Evolutionary conservation across 2,888 invertebrate genomes (phyloP).

Genomic region (Caenorhabditis virilis): DNA sequence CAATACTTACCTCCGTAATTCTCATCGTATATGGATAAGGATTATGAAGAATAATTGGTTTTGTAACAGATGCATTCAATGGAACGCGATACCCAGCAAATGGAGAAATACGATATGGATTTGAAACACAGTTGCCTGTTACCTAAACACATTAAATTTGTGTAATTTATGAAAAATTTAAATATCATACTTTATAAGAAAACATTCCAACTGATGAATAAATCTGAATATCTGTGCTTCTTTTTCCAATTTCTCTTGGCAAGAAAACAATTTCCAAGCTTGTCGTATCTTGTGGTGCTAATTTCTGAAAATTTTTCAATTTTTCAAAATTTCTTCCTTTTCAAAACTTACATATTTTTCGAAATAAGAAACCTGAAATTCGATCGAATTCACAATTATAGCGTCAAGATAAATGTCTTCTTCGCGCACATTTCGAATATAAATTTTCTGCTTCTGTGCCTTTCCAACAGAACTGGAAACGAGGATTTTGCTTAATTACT

Average conservation of each 20-base stretch:
- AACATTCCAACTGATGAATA: slow-evolving; percentile 91
- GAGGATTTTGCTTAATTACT: not conserved
- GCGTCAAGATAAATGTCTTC: slow-evolving; percentile 38
- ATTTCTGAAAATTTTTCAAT: slow-evolving; percentile 74
- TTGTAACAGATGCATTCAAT: slow-evolving; percentile 83
- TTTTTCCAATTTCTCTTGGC: slow-evolving; percentile 85
- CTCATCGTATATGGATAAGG: slow-evolving; percentile 86
- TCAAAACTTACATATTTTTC: slow-evolving; percentile 17
- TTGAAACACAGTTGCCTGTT: slow-evolving; percentile 79
- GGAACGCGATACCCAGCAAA: slow-evolving; percentile 88
- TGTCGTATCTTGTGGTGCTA: slow-evolving; percentile 88
- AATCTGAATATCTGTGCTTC: slow-evolving; percentile 85
- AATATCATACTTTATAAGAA: slow-evolving; percentile 71
- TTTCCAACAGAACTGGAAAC: slow-evolving; percentile 43
- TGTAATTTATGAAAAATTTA: not conserved
- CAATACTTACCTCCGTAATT: slow-evolving; percentile 72
- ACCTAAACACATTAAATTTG: slow-evolving; percentile 67
- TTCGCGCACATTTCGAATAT: slow-evolving; percentile 31
- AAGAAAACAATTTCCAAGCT: slow-evolving; percentile 94
- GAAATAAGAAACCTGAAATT: slow-evolving; percentile 47
- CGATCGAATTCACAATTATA: slow-evolving; percentile 40
- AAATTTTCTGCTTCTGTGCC: slow-evolving; percentile 33
- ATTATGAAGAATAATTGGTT: slow-evolving; percentile 80
- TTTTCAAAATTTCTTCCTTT: slow-evolving; percentile 7
- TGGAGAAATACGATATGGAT: slow-evolving; percentile 88